Conservation (phyloP, 2,888 invertebrate genomes). For the Aspidapion aeneum region DNA sequence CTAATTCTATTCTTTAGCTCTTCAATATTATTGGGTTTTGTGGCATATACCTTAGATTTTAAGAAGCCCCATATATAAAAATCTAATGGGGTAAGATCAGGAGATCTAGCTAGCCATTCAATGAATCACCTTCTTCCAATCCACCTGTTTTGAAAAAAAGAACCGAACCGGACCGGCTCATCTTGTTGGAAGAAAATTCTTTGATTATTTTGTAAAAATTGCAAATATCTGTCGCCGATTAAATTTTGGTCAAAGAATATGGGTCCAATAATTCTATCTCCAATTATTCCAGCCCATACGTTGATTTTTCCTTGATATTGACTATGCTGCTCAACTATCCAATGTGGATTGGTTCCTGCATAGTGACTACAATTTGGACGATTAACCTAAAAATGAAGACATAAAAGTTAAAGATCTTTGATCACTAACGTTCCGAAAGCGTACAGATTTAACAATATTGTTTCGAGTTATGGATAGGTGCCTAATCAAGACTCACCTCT, state of each 20-base stretch:
- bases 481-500: background rate
- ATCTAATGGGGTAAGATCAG: background rate
- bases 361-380: background rate
- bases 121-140: background rate
- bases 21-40: background rate
- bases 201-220: background rate
- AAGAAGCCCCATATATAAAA: background rate
- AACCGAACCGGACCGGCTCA: too few relatives aligned
- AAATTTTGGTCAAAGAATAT: background rate
- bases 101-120: background rate
- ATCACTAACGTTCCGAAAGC: background rate
- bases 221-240: background rate
- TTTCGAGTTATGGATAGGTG: background rate
- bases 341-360: background rate
- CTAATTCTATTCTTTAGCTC: background rate
- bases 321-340: background rate
- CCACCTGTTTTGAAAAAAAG: background rate
- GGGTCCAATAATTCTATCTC: background rate
- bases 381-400: background rate
- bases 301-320: background rate
- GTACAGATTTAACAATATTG: background rate
- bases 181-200: background rate
- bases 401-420: background rate
- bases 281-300: too few relatives aligned
- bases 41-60: too few relatives aligned